Evolutionary conservation across 2,113 vertebrate genomes (phyloP), one percentile per base, ranked within the genome.

Genomic region (Miniopterus natalensis): DNA sequence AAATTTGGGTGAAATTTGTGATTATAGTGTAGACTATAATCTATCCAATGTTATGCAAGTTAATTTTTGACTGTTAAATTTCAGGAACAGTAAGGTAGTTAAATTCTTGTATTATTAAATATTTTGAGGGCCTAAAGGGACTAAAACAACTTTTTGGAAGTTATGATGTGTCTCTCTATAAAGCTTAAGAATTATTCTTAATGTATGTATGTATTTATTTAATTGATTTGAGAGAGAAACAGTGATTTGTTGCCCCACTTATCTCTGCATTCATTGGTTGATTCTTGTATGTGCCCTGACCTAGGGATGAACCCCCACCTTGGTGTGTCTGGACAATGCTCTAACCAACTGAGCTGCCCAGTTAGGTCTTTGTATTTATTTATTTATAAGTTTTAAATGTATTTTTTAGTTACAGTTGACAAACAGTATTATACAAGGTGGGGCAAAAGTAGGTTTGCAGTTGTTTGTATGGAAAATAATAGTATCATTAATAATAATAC

Each of bases 1-100:
- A 92, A 95, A 87, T 81, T 91, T 81, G 88, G 55, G 47, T 95
- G 73, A 95, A 92, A 95, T 92, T 92, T 70, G 18, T 92, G 20
- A 66, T 92, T 96, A 87, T 23, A 53, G 8, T 75, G 14, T 63
- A 36, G n/a, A 87, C 42, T 93, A 13, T 91, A 36, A 36, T 36
- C 36, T 36, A 83, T 85, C 47, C 47, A 87, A 1, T 74, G 31
- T 95, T 90, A 49, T 31, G 68, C 42, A 57, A 83, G n/a, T 81
- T 92, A 86, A 53, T 83, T 93, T 84, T 93, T 90, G 12, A 73
- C 68, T 81, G 42, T 83, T 95, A 70, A 59, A 25, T 90, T 96
- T 86, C 6, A 29, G 25, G 14, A 92, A 57, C 89, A 92, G 47
- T 75, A 42, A 78, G 25, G 53, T 83, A 77, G 31, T 63, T 70